Evolutionary conservation across 2,113 vertebrate genomes (phyloP), one percentile per base, ranked within the genome.

Genomic region (Vulpes ferrilata): DNA sequence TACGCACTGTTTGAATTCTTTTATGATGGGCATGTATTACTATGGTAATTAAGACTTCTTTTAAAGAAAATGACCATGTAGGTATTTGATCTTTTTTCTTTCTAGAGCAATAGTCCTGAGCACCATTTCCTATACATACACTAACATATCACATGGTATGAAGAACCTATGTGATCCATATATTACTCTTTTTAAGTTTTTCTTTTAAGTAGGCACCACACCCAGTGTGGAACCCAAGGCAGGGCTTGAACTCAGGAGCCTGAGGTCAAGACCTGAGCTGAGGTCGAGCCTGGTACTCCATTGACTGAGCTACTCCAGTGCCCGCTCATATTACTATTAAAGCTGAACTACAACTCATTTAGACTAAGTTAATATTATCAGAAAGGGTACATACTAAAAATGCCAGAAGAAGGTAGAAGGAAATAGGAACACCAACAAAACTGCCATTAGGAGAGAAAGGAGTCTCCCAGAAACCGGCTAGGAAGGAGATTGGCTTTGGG

Each of bases 331-430:
- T 53, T 90, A 90, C 30, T 32, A 11, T 84, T 88, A 92, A 76
- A 59, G 64, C 82, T 20, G 16, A 93, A 62, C 48, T 87, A 51
- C 7, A 83, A 55, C 43, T 95, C 73, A 60, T 53, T 92, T 38
- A 90, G 67, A 57, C 48, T 80, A 92, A 84, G 90, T 81, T 30
- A 76, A 85, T 71, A 2, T 25, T 25, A 51, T 86, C 27, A 89
- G 80, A 96, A 78, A 94, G n/a, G 23, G n/a, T 19, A 76, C n/a
- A 88, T 93, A 96, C 48, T 90, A 81, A 84, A 97, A 90, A 88
- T 73, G 38, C 62, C 78, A 59, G 51, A 73, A 91, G 23, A 20
- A 7, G 13, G 80, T 80, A 10, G 30, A 59, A 94, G 43, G 69
- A 81, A 85, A 22, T 25, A 65, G 78, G 43, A 94, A 76, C 48